These are phyloP conservation scores for Aptenodytes forsteri DNA, from an alignment of 2,113 vertebrate genomes.

Conservation along the genomic window DNA sequence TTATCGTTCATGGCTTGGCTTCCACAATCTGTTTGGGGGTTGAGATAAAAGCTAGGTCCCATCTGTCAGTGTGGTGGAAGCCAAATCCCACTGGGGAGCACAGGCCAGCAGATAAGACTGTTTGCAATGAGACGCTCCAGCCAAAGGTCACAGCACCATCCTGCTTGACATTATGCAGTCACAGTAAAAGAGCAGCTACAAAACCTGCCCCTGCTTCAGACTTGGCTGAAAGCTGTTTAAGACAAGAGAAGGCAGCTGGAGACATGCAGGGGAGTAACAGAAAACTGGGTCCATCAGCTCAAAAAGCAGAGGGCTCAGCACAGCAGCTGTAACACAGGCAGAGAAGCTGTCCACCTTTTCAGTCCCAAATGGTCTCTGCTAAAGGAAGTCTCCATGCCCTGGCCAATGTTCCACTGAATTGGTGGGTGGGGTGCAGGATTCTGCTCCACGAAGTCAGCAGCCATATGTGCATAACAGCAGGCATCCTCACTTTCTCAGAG, in stretches of 20 bases:
- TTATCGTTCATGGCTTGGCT: not conserved
- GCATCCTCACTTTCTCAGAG: not conserved
- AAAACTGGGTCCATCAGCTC: not conserved
- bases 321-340: not conserved
- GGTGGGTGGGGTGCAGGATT: not conserved
- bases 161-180: not conserved
- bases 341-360: not conserved
- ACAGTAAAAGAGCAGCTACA: not conserved
- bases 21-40: not conserved
- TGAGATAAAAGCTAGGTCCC: not conserved
- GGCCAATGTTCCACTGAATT: accelerated
- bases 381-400: not conserved
- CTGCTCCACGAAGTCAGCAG: not conserved
- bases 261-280: not conserved
- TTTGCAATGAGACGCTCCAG: not conserved
- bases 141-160: not conserved
- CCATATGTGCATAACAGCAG: not conserved
- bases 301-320: not conserved
- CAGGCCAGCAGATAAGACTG: not conserved
- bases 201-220: not conserved
- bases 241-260: not conserved
- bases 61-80: not conserved
- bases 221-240: not conserved
- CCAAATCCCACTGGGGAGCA: not conserved
- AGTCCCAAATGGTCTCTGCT: not conserved